phyloP scores from a whole-genome alignment of 2,888 invertebrate species.

The Dastarcus helophoroides region DNA sequence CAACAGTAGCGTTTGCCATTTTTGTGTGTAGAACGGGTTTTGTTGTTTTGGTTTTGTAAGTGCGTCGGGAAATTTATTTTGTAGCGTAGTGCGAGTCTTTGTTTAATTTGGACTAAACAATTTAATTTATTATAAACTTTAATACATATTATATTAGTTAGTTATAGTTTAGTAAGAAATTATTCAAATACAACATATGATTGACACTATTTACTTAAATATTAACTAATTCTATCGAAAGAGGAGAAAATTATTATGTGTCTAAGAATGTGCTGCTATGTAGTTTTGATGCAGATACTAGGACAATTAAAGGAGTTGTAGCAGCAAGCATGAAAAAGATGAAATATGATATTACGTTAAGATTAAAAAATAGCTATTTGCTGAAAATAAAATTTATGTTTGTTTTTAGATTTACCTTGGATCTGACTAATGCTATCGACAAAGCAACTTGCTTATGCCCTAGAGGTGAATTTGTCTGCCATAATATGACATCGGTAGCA shows the following conservation, averaged over 20 bases:
- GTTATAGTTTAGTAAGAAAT: no score
- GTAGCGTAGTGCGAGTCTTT: no score
- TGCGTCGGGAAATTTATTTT: no score
- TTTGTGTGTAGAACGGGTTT: no score
- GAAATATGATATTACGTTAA: constrained; percentile 8
- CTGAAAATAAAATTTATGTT: neutral
- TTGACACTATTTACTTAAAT: no score
- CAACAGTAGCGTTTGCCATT: no score
- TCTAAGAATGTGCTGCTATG: constrained; percentile 8
- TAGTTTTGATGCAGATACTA: constrained; percentile 6
- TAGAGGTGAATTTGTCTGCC: constrained; percentile 8
- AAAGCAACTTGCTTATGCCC: constrained; percentile 8
- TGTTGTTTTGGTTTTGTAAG: no score
- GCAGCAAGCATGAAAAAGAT: constrained; percentile 9
- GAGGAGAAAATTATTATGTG: constrained; percentile 10
- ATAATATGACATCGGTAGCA: constrained; percentile 9
- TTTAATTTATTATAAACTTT: no score
- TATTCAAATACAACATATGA: no score
- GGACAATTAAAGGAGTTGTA: constrained; percentile 10
- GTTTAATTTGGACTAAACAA: no score
- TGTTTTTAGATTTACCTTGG: constrained; percentile 2
- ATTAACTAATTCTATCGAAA: no score
- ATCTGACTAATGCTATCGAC: constrained; percentile 3
- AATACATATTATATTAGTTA: no score
- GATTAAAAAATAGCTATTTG: neutral